Conservation (phyloP, 2,888 invertebrate species). For the Orgyia antiqua region DNA sequence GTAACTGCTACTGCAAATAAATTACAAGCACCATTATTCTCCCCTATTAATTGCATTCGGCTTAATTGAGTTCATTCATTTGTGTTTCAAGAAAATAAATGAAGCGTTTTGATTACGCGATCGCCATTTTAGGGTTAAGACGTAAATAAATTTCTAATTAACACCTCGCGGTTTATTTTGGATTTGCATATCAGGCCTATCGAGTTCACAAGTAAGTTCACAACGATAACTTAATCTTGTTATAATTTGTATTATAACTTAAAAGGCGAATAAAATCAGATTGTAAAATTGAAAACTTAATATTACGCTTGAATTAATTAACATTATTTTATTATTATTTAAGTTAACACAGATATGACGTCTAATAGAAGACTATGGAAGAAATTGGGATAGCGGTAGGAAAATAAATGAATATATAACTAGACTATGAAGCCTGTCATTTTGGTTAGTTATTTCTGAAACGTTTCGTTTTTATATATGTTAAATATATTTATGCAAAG, state of each 20-base stretch:
- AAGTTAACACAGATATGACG: too few relatives aligned
- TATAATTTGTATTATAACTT: conserved; percentile 11
- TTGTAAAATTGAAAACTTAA: conserved; percentile 4
- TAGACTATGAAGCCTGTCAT: too few relatives aligned
- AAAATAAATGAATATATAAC: too few relatives aligned
- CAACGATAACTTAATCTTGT: conserved; percentile 11
- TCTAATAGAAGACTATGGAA: too few relatives aligned
- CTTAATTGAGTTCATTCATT: conserved; percentile 63
- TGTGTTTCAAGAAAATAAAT: conserved; percentile 54
- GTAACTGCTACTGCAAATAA: conserved; percentile 64
- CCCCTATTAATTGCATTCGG: conserved; percentile 64
- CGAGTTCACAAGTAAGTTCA: conserved; percentile 16
- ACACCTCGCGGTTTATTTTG: conserved; percentile 19
- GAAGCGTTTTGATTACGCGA: conserved; percentile 43
- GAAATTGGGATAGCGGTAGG: too few relatives aligned
- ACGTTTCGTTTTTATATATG: too few relatives aligned
- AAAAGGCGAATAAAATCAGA: conserved; percentile 6
- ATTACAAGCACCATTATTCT: conserved; percentile 60
- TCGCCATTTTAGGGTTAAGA: conserved; percentile 28
- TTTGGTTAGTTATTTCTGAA: too few relatives aligned
- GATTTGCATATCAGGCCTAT: conserved; percentile 24
- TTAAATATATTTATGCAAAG: too few relatives aligned
- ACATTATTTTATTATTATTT: too few relatives aligned
- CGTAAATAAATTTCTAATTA: conserved; percentile 29
- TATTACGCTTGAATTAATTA: conserved; percentile 1